Evolutionary conservation across 2,888 invertebrate species (phyloP), one percentile per base, ranked within the genome.

Genomic region (Candidula unifasciata): DNA sequence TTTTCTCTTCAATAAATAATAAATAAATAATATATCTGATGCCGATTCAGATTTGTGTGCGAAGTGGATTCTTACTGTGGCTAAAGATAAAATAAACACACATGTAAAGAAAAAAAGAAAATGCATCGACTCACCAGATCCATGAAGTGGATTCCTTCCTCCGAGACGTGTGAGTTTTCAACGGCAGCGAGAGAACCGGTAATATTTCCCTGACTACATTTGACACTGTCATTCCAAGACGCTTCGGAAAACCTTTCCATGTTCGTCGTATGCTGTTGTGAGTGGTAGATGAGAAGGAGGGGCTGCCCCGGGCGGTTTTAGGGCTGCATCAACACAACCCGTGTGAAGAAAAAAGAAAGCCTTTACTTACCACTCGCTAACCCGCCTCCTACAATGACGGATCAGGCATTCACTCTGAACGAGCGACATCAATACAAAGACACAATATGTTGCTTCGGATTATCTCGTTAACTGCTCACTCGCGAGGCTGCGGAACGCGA

Each of bases 381-480:
- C 68, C 27, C 66, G 80, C 68, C 74, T 74, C 52, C 66, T 68
- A 30, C 71, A 71, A 16, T n/a, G 54, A 71, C 54, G 80, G 80
- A 81, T 81, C 69, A 81, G 60, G n/a, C 71, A 52, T 30, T 71
- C 57, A 71, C 71, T 57, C 33, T 57, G 16, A 57, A 54, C 52
- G 18, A 69, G 52, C 80, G 35, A 71, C 71, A 71, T 60, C 68
- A 78, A 80, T 68, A 68, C 80, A 80, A 66, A 80, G 68, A 80
- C 80, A 80, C 80, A 80, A 80, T 68, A 80, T 80, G 80, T 80
- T 80, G 52, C 68, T 68, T 68, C 68, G 80, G 80, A 80, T 80
- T 80, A 80, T 68, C 80, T 80, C 68, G 52, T 80, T 44, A 68
- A 80, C 52, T 52, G 68, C 8, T 68, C 52, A 21, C 8, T 24